These are phyloP conservation scores for Papilio demoleus DNA, from an alignment of 2,888 invertebrate genomes.

Conservation along the genomic window DNA sequence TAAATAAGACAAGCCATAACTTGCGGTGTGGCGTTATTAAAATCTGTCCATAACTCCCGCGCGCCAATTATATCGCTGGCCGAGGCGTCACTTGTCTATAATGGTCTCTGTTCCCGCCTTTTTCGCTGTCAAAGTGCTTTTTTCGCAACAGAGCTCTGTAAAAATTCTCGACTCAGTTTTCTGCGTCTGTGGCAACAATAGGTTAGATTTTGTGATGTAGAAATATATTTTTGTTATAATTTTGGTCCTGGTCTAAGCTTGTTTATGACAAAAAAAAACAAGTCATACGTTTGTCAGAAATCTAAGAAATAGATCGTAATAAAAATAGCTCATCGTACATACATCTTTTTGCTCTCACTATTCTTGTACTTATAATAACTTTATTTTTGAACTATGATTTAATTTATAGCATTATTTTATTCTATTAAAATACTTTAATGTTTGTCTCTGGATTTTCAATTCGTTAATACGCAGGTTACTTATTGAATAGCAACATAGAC, in stretches of 20 bases:
- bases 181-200: conserved; percentile 50
- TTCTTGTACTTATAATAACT: too few species aligned
- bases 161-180: conserved; percentile 56
- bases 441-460: not conserved
- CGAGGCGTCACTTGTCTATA: conserved; percentile 85
- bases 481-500: not conserved
- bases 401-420: too few species aligned
- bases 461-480: not conserved
- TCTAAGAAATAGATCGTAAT: too few species aligned
- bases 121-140: conserved; percentile 81
- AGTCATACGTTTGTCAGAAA: too few species aligned
- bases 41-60: conserved; percentile 65
- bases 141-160: conserved; percentile 71
- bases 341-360: too few species aligned
- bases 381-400: too few species aligned
- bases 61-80: conserved; percentile 65
- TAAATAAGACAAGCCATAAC: conserved; percentile 53
- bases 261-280: too few species aligned
- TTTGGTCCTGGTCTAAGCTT: not conserved
- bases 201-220: conserved; percentile 46
- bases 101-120: conserved; percentile 82
- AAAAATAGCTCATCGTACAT: too few species aligned
- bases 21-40: conserved; percentile 59
- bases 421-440: too few species aligned
- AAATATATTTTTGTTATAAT: conserved; percentile 39